Conservation (phyloP, 30 jellyfish, hydroid and myxozoan species). For the Hydractinia echinata region DNA sequence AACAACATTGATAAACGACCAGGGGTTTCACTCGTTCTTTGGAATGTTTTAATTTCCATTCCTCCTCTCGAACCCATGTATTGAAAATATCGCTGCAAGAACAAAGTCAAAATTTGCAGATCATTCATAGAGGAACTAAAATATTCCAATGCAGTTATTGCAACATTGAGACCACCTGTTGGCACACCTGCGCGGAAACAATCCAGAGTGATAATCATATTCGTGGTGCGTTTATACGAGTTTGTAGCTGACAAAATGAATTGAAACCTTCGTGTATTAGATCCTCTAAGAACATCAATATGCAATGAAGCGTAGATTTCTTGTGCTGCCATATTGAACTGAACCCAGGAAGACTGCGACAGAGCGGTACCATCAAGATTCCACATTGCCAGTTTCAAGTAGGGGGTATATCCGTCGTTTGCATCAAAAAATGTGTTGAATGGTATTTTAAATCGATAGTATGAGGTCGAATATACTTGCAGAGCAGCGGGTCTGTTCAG, state of each 20-base stretch:
- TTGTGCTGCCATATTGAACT: slow-evolving; percentile 47
- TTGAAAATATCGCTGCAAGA: slow-evolving; percentile 1
- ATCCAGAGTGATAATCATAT: not conserved
- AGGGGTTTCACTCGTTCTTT: slow-evolving; percentile 11
- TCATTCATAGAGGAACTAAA: slow-evolving; percentile 7
- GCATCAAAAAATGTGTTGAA: slow-evolving; percentile 50
- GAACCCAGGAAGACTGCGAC: slow-evolving; percentile 64
- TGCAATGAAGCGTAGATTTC: slow-evolving; percentile 41
- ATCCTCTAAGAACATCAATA: not conserved
- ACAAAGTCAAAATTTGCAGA: slow-evolving; percentile 13
- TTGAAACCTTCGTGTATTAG: not conserved
- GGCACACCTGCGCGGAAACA: not conserved
- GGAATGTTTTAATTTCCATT: slow-evolving; percentile 39
- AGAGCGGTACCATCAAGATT: slow-evolving; percentile 34
- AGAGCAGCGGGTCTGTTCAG: slow-evolving; percentile 38
- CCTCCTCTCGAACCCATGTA: not conserved
- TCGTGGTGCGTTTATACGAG: not conserved
- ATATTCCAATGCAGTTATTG: not conserved
- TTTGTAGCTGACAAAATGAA: slow-evolving; percentile 2
- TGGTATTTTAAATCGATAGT: slow-evolving; percentile 54
- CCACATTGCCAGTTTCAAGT: slow-evolving; percentile 38
- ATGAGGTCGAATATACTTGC: slow-evolving; percentile 30
- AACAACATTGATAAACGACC: slow-evolving; percentile 34
- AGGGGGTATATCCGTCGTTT: slow-evolving; percentile 63
- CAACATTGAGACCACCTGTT: not conserved